Evolutionary conservation across 2,888 invertebrate species (phyloP).

Genomic region (Phengaris alcon): DNA sequence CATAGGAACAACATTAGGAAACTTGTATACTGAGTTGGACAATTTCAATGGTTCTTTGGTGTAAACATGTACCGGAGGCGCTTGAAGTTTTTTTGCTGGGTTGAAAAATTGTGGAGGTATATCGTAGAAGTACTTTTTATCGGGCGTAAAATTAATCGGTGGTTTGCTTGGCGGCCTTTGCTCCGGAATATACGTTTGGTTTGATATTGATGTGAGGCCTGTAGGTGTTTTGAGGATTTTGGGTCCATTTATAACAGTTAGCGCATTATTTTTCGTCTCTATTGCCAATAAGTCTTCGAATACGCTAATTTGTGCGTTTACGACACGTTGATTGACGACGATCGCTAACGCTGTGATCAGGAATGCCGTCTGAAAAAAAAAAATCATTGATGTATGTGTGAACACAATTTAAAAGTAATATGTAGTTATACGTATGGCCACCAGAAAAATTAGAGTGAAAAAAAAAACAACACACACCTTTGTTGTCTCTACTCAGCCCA

Average conservation of each 20-base stretch:
- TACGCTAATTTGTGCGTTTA: conserved; percentile 55
- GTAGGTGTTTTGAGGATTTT: conserved; percentile 51
- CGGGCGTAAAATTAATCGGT: conserved; percentile 50
- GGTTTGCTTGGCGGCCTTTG: conserved; percentile 59
- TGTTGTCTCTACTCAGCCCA: not conserved
- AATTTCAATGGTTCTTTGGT: conserved; percentile 51
- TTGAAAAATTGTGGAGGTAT: conserved; percentile 51
- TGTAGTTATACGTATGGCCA: not conserved
- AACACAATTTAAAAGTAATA: not conserved
- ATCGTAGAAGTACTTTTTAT: conserved; percentile 52
- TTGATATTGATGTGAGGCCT: conserved; percentile 36
- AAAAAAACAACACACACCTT: too few relatives aligned
- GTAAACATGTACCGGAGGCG: conserved; percentile 50
- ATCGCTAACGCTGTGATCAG: conserved; percentile 72
- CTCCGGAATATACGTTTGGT: conserved; percentile 52
- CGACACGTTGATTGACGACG: conserved; percentile 66
- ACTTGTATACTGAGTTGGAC: conserved; percentile 60
- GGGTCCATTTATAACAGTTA: conserved; percentile 58
- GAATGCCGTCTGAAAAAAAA: conserved; percentile 68
- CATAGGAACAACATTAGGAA: conserved; percentile 59
- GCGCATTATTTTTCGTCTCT: conserved; percentile 59
- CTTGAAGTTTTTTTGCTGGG: conserved; percentile 46
- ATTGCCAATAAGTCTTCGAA: conserved; percentile 62
- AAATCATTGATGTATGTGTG: conserved; percentile 34
- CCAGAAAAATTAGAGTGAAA: not conserved